Evolutionary conservation across 2,888 invertebrate species (phyloP).

Genomic region (Magallana nippona): DNA sequence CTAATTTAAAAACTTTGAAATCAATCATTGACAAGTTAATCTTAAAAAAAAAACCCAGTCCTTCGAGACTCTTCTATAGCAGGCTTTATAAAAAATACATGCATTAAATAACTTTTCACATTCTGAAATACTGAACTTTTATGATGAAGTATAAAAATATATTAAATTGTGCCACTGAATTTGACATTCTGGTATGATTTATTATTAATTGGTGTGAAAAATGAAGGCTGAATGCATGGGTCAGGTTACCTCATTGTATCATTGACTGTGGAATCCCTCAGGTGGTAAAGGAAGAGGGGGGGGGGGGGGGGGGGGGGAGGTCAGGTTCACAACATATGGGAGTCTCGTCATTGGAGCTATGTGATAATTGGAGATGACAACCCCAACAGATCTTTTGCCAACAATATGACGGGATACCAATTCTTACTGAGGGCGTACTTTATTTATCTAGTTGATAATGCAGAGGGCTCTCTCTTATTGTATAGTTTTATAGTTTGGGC

Average conservation of each 20-base stretch:
- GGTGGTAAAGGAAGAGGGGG: not conserved
- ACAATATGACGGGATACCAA: not conserved
- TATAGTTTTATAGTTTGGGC: not conserved
- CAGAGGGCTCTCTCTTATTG: not conserved
- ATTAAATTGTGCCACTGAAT: too few relatives aligned
- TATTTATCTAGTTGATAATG: not conserved
- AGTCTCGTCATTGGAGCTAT: not conserved
- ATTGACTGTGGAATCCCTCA: slow-evolving; percentile 19
- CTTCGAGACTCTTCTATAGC: too few relatives aligned
- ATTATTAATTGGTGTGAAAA: too few relatives aligned
- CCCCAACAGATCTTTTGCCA: slow-evolving; percentile 6
- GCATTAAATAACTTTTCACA: too few relatives aligned
- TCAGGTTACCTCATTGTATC: not conserved
- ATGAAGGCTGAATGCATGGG: too few relatives aligned
- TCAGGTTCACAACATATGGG: not conserved
- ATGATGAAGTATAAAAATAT: too few relatives aligned
- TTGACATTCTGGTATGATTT: too few relatives aligned
- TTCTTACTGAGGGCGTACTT: not conserved
- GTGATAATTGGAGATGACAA: not conserved
- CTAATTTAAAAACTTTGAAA: too few relatives aligned
- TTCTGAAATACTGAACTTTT: too few relatives aligned
- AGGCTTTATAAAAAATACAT: too few relatives aligned
- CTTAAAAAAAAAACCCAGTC: too few relatives aligned
- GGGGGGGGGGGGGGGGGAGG: not conserved
- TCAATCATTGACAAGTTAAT: too few relatives aligned